These are phyloP conservation scores for Hyposoter didymator DNA, from an alignment of 2,888 invertebrate genomes.

Conservation along the genomic window DNA sequence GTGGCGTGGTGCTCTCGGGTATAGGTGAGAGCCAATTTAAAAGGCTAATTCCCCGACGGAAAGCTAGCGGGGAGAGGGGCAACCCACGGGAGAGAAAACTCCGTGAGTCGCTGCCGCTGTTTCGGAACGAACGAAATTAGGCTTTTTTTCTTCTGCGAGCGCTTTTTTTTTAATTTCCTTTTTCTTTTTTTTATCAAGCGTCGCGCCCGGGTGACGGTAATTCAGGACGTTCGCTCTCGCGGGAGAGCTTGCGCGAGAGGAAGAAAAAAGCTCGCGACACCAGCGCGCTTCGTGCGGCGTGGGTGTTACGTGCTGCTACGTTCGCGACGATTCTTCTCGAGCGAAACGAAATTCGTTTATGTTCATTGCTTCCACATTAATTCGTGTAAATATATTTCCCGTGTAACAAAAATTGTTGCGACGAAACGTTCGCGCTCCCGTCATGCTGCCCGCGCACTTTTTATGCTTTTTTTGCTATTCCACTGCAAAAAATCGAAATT, in stretches of 20 bases:
- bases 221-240: slow-evolving; percentile 71
- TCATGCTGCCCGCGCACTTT: no score
- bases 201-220: slow-evolving; percentile 75
- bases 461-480: neutral
- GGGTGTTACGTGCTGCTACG: slow-evolving; percentile 33
- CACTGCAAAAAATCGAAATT: neutral
- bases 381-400: neutral
- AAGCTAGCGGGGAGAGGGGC: slow-evolving; percentile 70
- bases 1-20: slow-evolving; percentile 42
- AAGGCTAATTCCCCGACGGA: slow-evolving; percentile 82
- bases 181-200: slow-evolving; percentile 67
- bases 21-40: slow-evolving; percentile 82
- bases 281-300: slow-evolving; percentile 27
- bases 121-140: slow-evolving; percentile 77
- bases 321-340: neutral
- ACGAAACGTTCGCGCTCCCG: neutral
- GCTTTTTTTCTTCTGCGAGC: slow-evolving; percentile 70
- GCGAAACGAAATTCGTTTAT: slow-evolving; percentile 3
- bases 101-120: slow-evolving; percentile 53
- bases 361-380: neutral
- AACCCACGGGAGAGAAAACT: slow-evolving; percentile 43
- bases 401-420: neutral
- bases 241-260: slow-evolving; percentile 55
- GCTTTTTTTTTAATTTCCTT: slow-evolving; percentile 70
- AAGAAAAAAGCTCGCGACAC: slow-evolving; percentile 34